These are phyloP conservation scores for Promerops cafer DNA, from an alignment of 2,113 vertebrate species.

Conservation along the genomic window DNA sequence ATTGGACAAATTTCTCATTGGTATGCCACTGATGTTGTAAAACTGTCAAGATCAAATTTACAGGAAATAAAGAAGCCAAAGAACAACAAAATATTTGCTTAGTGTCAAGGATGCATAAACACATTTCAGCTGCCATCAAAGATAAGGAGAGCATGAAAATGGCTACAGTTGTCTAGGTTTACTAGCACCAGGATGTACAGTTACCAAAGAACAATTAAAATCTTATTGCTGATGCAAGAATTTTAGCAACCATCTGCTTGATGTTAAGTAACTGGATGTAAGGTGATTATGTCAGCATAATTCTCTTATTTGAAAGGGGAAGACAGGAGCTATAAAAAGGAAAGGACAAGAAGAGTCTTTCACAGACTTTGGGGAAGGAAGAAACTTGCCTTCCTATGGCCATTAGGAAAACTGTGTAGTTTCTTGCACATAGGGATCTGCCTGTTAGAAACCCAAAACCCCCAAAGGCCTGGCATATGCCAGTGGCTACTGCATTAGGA, in stretches of 20 bases:
- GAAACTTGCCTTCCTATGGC: background rate
- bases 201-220: background rate
- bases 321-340: background rate
- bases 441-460: background rate
- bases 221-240: background rate
- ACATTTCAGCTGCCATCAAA: background rate
- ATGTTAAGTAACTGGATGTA: background rate
- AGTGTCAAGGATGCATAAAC: background rate
- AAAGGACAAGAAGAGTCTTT: background rate
- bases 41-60: conserved; percentile 61
- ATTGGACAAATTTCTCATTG: conserved; percentile 63
- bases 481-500: background rate
- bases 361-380: background rate
- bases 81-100: background rate
- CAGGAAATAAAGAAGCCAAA: background rate
- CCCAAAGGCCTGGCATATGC: background rate
- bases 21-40: conserved; percentile 69
- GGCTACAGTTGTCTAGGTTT: background rate
- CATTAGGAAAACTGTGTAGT: background rate
- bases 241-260: background rate
- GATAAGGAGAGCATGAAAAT: background rate
- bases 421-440: background rate
- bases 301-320: background rate
- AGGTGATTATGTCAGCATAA: background rate
- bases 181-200: background rate